These are phyloP conservation scores for Elysia crispata DNA, from an alignment of 2,888 invertebrate species.

Conservation along the genomic window DNA sequence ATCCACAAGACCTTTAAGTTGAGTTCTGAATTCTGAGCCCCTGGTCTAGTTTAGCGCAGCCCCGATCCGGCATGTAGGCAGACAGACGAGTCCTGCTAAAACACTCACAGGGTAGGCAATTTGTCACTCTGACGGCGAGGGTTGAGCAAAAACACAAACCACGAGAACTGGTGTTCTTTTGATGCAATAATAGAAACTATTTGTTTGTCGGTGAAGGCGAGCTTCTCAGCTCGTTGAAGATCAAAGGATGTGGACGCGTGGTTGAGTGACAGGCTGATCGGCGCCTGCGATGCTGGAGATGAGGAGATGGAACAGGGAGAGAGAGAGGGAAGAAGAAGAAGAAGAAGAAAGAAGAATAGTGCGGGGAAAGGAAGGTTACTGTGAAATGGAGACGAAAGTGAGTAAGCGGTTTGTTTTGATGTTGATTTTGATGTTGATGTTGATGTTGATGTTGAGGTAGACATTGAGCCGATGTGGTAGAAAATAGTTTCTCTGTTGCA, in stretches of 20 bases:
- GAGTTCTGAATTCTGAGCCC: not conserved
- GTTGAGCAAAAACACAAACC: constrained; percentile 24
- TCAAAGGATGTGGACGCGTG: constrained; percentile 17
- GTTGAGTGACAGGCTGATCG: constrained; percentile 28
- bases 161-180: constrained; percentile 26
- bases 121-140: constrained; percentile 27
- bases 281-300: not conserved
- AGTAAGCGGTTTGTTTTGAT: not conserved
- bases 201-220: constrained; percentile 31
- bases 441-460: constrained; percentile 1
- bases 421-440: not conserved
- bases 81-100: no score
- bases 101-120: constrained; percentile 1
- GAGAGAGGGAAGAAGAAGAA: not conserved
- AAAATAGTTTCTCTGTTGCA: not conserved
- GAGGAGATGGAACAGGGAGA: not conserved
- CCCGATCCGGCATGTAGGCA: no score
- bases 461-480: no score
- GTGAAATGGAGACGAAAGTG: not conserved
- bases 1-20: not conserved
- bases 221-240: constrained; percentile 23
- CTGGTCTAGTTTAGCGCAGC: no score
- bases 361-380: not conserved
- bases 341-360: not conserved
- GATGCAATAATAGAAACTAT: constrained; percentile 48